Evolutionary conservation across 2,888 invertebrate genomes (phyloP).

Genomic region (Cacoxenus indagator): DNA sequence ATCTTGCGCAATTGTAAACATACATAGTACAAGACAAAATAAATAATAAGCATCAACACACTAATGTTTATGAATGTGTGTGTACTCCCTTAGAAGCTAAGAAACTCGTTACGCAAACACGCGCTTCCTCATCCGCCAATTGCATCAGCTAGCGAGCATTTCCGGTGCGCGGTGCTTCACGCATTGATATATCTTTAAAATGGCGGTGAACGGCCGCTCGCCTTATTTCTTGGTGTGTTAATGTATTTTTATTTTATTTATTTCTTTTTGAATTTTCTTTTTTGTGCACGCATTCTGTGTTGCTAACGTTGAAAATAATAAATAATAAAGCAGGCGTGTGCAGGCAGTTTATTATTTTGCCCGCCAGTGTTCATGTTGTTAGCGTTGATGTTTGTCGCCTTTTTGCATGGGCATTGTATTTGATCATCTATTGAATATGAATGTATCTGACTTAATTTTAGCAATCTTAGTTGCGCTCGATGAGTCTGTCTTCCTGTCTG

Average conservation of each 20-base stretch:
- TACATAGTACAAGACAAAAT: background rate
- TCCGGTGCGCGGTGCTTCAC: conserved; percentile 58
- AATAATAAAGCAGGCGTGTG: conserved; percentile 69
- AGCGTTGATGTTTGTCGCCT: conserved; percentile 3
- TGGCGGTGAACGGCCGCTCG: conserved; percentile 46
- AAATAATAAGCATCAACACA: background rate
- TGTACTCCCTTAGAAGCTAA: background rate
- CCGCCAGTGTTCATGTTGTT: conserved; percentile 30
- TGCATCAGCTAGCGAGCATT: conserved; percentile 54
- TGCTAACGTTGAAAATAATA: conserved; percentile 44
- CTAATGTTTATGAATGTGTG: background rate
- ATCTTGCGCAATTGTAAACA: background rate
- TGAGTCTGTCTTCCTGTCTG: background rate
- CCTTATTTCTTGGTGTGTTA: background rate
- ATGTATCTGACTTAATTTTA: background rate
- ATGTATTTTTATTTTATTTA: background rate
- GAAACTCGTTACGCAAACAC: conserved; percentile 20
- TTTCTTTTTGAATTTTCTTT: background rate
- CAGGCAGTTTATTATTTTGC: conserved; percentile 65
- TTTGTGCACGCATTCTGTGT: background rate
- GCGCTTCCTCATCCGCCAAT: conserved; percentile 7
- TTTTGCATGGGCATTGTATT: background rate
- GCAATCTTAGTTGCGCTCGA: background rate
- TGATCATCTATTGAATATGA: too few relatives aligned
- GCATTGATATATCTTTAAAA: conserved; percentile 36